Percentiles rank a stretch among this genome's conserved stretches.
Evolutionary conservation across 2,797 vertebrate genomes (phyloP).

Genomic region (Lateolabrax maculatus): DNA sequence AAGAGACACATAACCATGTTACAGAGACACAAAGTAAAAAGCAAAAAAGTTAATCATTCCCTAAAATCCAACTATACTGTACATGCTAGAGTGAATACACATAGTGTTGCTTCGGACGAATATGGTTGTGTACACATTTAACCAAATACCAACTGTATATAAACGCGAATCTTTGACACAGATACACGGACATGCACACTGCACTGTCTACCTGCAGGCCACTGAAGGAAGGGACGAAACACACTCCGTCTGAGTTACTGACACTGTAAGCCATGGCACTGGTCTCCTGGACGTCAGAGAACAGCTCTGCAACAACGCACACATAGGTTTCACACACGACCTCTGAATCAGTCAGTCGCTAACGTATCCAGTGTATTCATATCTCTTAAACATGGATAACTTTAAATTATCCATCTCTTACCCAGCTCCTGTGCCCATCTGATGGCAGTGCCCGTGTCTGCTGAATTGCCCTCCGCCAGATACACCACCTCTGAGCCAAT

Average conservation of each 20-base stretch:
- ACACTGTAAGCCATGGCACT: slow-evolving; percentile 91
- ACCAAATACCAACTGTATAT: neutral
- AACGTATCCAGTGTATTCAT: neutral
- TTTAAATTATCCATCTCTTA: slow-evolving; percentile 82
- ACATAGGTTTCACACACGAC: neutral
- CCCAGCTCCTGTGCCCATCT: slow-evolving; percentile 94
- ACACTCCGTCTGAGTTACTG: slow-evolving; percentile 92
- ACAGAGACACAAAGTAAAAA: slow-evolving; percentile 34
- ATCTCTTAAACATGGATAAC: neutral
- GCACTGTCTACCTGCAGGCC: slow-evolving; percentile 91
- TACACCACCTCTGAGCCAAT: slow-evolving; percentile 93
- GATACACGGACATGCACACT: neutral
- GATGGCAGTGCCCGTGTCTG: slow-evolving; percentile 92
- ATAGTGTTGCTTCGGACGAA: neutral
- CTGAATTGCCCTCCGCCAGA: slow-evolving; percentile 93
- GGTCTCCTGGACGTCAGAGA: slow-evolving; percentile 89
- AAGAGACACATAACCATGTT: slow-evolving; percentile 64
- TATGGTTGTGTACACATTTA: neutral
- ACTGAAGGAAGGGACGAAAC: slow-evolving; percentile 95
- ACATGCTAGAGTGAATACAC: neutral
- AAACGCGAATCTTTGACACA: neutral
- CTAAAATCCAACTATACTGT: neutral
- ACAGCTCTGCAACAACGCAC: slow-evolving; percentile 87
- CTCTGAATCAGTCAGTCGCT: neutral
- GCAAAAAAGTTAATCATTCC: slow-evolving; percentile 9